phyloP scores from a whole-genome alignment of 2,113 vertebrate species.

The Heterotis niloticus region DNA sequence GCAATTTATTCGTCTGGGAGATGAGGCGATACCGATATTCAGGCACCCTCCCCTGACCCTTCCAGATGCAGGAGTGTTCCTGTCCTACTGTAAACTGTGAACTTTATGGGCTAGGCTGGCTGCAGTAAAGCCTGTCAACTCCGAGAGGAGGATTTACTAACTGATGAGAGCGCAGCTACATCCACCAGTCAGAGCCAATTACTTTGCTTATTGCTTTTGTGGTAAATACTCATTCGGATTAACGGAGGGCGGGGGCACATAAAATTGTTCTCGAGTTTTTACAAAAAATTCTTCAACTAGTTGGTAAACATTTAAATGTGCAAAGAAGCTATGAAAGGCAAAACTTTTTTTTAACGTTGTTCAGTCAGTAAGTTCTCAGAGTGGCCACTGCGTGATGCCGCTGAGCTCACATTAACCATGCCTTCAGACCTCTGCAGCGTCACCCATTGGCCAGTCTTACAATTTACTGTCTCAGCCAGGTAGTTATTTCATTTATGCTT shows the following conservation, averaged over 20 bases:
- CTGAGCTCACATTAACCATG: no score
- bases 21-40: constrained; percentile 22
- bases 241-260: neutral
- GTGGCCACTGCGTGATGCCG: no score
- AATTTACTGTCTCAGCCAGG: no score
- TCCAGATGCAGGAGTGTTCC: neutral
- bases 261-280: no score
- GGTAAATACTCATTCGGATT: constrained; percentile 12
- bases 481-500: no score
- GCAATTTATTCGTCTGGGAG: constrained; percentile 22
- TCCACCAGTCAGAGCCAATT: neutral
- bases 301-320: no score
- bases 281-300: no score
- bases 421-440: no score
- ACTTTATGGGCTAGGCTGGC: constrained; percentile 22
- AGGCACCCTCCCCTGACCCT: constrained; percentile 19
- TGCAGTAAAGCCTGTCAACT: neutral
- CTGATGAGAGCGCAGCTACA: neutral
- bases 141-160: constrained; percentile 4
- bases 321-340: no score
- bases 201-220: neutral
- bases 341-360: no score
- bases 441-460: no score
- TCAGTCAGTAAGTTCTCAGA: no score
- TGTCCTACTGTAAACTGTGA: constrained; percentile 31